phyloP scores from a whole-genome alignment of 2,888 invertebrate genomes.

The Tinea trinotella region DNA sequence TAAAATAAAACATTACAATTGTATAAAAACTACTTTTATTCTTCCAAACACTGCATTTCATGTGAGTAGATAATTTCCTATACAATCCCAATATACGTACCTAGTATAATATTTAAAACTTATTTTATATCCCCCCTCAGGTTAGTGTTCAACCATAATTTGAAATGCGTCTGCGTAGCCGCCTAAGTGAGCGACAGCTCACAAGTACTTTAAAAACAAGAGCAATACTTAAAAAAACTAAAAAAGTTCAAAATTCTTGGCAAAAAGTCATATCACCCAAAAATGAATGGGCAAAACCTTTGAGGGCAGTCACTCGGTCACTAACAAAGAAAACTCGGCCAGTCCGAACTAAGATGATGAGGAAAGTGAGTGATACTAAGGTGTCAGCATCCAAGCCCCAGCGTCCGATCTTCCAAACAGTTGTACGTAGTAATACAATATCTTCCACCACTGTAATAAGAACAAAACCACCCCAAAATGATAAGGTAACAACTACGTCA shows the following conservation, averaged over 20 bases:
- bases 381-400: conserved; percentile 43
- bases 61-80: conserved; percentile 41
- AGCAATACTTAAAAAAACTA: conserved; percentile 36
- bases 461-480: conserved; percentile 32
- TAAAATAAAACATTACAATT: background rate
- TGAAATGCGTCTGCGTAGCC: conserved; percentile 79
- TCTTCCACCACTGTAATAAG: conserved; percentile 35
- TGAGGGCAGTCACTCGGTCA: background rate
- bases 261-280: conserved; percentile 10
- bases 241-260: conserved; percentile 23
- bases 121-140: conserved; percentile 32
- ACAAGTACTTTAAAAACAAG: conserved; percentile 31
- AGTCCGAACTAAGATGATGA: conserved; percentile 57
- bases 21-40: background rate
- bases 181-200: conserved; percentile 74
- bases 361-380: conserved; percentile 40
- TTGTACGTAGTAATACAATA: conserved; percentile 48
- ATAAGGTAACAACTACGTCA: conserved; percentile 41
- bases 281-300: background rate
- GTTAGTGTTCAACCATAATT: conserved; percentile 40
- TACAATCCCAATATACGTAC: too few relatives aligned
- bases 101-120: conserved; percentile 22
- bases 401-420: conserved; percentile 62
- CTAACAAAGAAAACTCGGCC: conserved; percentile 40
- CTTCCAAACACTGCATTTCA: conserved; percentile 28